phyloP scores from a whole-genome alignment of 2,797 vertebrate species.

The Emys orbicularis region DNA sequence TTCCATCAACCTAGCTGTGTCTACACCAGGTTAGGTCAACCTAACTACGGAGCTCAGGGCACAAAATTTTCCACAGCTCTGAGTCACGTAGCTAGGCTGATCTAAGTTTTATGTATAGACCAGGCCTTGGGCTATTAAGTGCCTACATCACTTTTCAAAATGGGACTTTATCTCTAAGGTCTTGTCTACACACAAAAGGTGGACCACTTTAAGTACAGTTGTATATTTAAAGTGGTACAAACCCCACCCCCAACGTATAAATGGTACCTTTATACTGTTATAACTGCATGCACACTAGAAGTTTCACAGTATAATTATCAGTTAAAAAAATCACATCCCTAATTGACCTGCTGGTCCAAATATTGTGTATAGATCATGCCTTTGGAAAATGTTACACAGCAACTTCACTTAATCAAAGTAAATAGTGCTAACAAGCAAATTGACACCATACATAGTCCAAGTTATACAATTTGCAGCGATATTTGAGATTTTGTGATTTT shows the following conservation, averaged over 20 bases:
- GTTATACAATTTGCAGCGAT: neutral
- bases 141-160: neutral
- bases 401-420: neutral
- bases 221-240: neutral
- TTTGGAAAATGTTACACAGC: neutral
- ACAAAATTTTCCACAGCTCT: neutral
- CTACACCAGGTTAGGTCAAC: neutral
- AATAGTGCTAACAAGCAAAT: neutral
- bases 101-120: neutral
- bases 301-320: neutral
- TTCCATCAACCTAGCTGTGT: neutral
- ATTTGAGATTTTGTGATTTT: neutral
- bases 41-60: neutral
- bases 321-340: neutral
- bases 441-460: neutral
- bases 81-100: neutral
- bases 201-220: neutral
- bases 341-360: neutral
- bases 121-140: neutral
- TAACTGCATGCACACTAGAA: neutral
- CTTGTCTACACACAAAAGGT: neutral
- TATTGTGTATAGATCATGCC: neutral
- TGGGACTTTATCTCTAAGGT: fast-evolving
- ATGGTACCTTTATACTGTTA: neutral
- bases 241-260: neutral